These are phyloP conservation scores for Melanophora roralis DNA, from an alignment of 2,888 invertebrate species.

Conservation along the genomic window DNA sequence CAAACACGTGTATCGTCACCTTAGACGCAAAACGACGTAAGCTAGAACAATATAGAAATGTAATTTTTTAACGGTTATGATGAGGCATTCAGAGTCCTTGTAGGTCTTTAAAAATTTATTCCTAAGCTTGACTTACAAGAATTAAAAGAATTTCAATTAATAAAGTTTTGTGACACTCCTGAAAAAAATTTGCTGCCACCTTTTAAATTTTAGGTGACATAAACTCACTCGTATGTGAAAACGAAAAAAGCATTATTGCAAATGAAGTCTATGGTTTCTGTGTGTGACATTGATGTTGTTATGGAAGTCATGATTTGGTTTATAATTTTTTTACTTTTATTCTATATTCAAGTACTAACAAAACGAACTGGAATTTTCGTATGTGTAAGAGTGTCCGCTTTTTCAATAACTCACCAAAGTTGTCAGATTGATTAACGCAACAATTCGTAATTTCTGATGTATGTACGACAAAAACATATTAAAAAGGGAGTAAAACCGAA, in stretches of 20 bases:
- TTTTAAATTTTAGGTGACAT: no score
- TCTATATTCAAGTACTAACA: not conserved
- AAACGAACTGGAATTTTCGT: no score
- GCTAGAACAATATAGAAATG: no score
- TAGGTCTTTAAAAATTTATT: no score
- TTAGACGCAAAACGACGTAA: no score
- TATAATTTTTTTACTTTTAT: conserved; percentile 4
- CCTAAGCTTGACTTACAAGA: no score
- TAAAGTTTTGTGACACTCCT: no score
- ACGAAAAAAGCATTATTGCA: conserved; percentile 23
- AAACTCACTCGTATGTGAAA: not conserved
- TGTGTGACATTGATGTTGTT: conserved; percentile 49
- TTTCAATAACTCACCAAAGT: conserved; percentile 56
- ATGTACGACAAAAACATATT: conserved; percentile 41
- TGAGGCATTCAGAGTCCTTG: no score
- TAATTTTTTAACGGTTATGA: no score
- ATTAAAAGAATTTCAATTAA: no score
- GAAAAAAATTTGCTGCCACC: no score
- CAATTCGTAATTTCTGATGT: conserved; percentile 60
- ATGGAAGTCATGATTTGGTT: conserved; percentile 48
- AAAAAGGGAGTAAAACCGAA: not conserved
- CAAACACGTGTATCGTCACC: not conserved
- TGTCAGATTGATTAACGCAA: conserved; percentile 64
- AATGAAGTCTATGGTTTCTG: not conserved
- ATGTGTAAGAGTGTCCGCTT: no score